Evolutionary conservation across 1,140 invertebrate species (phyloP).

Genomic region (Dinothrombium tinctorium): DNA sequence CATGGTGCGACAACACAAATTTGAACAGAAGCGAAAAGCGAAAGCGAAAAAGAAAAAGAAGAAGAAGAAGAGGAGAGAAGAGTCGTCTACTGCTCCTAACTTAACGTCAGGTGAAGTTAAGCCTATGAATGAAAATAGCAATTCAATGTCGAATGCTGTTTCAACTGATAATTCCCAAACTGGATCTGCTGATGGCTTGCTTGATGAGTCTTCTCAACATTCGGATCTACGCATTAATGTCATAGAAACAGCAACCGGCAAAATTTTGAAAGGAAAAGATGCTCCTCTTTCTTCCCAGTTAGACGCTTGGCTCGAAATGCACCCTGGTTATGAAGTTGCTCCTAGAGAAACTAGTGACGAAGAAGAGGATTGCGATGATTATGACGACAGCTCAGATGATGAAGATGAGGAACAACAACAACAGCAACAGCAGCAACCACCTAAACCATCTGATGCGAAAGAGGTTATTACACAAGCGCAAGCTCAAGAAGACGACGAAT

Average conservation of each 20-base stretch:
- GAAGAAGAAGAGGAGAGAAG: constrained; percentile 33
- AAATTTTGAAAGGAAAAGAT: constrained; percentile 54
- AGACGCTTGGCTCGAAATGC: constrained; percentile 36
- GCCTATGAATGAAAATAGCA: too few species aligned
- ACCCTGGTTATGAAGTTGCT: constrained; percentile 45
- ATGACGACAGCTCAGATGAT: constrained; percentile 25
- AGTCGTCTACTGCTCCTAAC: neutral
- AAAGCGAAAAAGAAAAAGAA: constrained; percentile 54
- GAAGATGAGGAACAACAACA: constrained; percentile 15
- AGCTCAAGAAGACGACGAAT: constrained; percentile 81
- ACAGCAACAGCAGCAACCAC: constrained; percentile 8
- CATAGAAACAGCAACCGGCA: constrained; percentile 59
- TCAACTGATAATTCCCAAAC: constrained; percentile 6
- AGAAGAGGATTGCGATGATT: constrained; percentile 28
- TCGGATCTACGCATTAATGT: constrained; percentile 57
- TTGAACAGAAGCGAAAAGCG: constrained; percentile 58
- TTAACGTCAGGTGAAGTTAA: constrained; percentile 22
- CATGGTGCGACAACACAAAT: constrained; percentile 84
- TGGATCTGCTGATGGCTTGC: neutral
- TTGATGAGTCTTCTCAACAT: constrained; percentile 37
- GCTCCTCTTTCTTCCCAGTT: constrained; percentile 70
- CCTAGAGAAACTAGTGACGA: constrained; percentile 26
- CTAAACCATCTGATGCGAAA: constrained; percentile 12
- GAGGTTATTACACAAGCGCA: constrained; percentile 10
- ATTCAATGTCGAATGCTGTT: too few species aligned